These are phyloP conservation scores for Alentia gelatinosa DNA, from an alignment of 2,888 invertebrate genomes.

Conservation along the genomic window DNA sequence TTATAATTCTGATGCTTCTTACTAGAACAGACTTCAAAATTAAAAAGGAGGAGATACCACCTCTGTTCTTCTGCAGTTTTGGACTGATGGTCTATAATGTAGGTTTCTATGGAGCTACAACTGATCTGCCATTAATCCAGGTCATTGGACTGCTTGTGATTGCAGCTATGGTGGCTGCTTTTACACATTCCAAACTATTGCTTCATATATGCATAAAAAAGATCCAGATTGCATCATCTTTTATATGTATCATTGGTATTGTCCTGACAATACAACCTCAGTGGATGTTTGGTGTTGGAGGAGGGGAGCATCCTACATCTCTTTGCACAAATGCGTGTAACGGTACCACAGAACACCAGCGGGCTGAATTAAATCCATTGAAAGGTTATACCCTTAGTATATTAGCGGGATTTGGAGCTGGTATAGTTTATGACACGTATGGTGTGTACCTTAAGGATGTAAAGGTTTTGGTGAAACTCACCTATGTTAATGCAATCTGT, in stretches of 20 bases:
- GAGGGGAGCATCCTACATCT: neutral
- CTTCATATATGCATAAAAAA: neutral
- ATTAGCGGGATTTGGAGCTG: neutral
- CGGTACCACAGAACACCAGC: neutral
- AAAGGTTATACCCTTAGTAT: neutral
- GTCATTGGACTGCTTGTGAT: neutral
- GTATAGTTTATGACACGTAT: neutral
- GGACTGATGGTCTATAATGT: neutral
- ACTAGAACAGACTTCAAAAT: neutral
- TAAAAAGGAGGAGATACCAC: neutral
- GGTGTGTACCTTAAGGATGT: neutral
- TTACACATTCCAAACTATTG: neutral
- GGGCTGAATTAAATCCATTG: neutral
- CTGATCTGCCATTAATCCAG: neutral
- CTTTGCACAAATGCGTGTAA: neutral
- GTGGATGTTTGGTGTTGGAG: neutral
- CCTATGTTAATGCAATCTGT: neutral
- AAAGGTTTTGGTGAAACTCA: neutral
- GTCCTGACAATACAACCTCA: neutral
- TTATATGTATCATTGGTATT: neutral
- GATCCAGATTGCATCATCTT: neutral
- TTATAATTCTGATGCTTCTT: neutral
- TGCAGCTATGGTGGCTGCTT: neutral
- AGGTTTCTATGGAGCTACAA: neutral
- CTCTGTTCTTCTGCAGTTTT: neutral